phyloP scores from a whole-genome alignment of 2,113 vertebrate species.

The Gopherus evgoodei region DNA sequence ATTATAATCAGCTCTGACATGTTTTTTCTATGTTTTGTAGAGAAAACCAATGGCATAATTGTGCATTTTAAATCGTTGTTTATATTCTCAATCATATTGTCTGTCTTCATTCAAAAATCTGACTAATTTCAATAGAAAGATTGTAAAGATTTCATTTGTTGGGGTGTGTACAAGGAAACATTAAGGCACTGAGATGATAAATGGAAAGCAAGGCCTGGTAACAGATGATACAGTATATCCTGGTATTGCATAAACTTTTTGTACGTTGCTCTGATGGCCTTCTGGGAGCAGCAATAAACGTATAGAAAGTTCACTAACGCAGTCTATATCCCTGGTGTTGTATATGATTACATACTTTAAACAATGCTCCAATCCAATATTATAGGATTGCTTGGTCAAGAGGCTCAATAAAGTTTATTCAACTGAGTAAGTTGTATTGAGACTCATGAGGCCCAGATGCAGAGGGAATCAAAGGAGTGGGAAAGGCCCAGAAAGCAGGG shows the following conservation, averaged over 20 bases:
- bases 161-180: neutral
- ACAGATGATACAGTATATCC: neutral
- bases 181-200: neutral
- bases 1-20: neutral
- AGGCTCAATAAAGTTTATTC: neutral
- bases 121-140: neutral
- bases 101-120: rapidly evolving
- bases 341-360: neutral
- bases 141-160: neutral
- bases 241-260: neutral
- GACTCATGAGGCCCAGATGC: neutral
- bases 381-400: neutral
- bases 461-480: rapidly evolving
- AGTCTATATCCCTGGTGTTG: neutral
- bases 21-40: conserved; percentile 15
- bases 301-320: neutral
- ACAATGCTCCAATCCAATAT: neutral
- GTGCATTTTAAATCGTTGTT: neutral
- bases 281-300: neutral
- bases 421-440: neutral
- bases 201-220: neutral
- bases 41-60: neutral
- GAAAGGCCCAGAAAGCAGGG: neutral
- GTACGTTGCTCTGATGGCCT: neutral
- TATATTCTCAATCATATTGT: neutral